Evolutionary conservation across 2,888 invertebrate genomes (phyloP).

Genomic region (Calephelis perditalis): DNA sequence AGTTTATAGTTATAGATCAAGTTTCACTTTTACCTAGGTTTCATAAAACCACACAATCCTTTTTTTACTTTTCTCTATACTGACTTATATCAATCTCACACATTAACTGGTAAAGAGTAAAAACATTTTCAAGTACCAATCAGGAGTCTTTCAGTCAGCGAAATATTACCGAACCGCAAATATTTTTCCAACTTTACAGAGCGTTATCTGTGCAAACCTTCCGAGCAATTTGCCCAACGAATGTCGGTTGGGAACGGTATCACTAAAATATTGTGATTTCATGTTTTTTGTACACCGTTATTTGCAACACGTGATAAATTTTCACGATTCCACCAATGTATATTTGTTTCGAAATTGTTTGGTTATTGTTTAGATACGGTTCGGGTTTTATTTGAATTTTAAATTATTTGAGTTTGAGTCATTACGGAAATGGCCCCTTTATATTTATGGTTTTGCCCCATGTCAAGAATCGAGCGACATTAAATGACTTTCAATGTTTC

Average conservation of each 20-base stretch:
- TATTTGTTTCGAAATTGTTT: conserved; percentile 6
- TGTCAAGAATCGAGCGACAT: too few species aligned
- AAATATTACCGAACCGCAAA: conserved; percentile 8
- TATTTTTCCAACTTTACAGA: conserved; percentile 10
- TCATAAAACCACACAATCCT: too few species aligned
- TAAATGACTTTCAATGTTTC: too few species aligned
- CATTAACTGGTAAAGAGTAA: not conserved
- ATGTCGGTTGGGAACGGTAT: not conserved
- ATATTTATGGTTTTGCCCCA: too few species aligned
- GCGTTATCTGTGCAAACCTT: conserved; percentile 6
- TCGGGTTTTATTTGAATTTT: not conserved
- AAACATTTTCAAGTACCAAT: conserved; percentile 3
- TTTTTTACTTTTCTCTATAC: too few species aligned
- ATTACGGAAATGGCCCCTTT: too few species aligned
- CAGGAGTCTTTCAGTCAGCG: not conserved
- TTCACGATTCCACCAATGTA: conserved; percentile 13
- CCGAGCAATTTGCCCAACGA: conserved; percentile 11
- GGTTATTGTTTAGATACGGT: not conserved
- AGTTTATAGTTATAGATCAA: too few species aligned
- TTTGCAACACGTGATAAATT: conserved; percentile 20
- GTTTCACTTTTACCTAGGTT: too few species aligned
- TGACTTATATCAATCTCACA: too few species aligned
- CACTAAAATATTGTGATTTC: not conserved
- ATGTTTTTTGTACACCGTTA: conserved; percentile 14
- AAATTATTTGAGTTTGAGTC: too few species aligned